Evolutionary conservation across 2,113 vertebrate genomes (phyloP).

Genomic region (Barnardius zonarius): DNA sequence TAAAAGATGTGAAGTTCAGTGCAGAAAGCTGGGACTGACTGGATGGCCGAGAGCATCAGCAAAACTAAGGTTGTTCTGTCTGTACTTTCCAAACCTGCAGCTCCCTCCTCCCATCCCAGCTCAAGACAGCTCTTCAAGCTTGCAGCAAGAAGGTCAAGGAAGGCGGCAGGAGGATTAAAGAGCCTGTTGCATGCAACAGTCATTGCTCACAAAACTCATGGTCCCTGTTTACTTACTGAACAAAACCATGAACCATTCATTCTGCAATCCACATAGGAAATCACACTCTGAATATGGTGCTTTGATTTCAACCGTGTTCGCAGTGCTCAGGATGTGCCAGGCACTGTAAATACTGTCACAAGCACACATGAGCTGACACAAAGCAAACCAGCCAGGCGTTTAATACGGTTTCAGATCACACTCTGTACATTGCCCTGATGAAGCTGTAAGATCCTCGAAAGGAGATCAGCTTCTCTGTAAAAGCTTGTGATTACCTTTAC

Average conservation of each 20-base stretch:
- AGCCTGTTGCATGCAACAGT: not conserved
- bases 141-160: not conserved
- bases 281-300: not conserved
- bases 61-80: not conserved
- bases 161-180: not conserved
- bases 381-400: fast-evolving
- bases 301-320: not conserved
- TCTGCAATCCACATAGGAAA: not conserved
- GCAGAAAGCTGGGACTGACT: not conserved
- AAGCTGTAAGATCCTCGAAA: not conserved
- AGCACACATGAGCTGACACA: not conserved
- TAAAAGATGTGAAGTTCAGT: not conserved
- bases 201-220: not conserved
- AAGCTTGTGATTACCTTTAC: not conserved
- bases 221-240: not conserved
- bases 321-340: not conserved
- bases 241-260: not conserved
- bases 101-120: not conserved
- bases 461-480: not conserved
- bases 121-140: not conserved
- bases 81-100: not conserved
- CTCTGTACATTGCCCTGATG: no score
- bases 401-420: fast-evolving
- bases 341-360: not conserved
- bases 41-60: not conserved